Percentiles rank a stretch among this genome's conserved stretches.
phyloP scores from a whole-genome alignment of 2,888 invertebrate genomes.

The Melitaea athalia region DNA sequence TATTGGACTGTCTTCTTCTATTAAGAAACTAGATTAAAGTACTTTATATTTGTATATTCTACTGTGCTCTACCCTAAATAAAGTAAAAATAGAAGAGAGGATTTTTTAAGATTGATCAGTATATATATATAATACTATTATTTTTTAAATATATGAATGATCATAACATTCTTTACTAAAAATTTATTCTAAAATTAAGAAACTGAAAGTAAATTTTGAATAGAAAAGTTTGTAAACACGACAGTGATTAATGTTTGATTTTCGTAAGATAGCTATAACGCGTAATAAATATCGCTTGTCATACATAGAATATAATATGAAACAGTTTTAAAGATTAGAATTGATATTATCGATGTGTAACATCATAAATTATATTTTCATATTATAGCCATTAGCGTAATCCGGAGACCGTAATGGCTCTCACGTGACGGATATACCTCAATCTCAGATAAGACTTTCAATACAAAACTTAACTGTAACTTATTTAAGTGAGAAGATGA shows the following conservation, averaged over 20 bases:
- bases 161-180: too few relatives aligned
- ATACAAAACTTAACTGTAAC: constrained; percentile 72
- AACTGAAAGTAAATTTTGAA: too few relatives aligned
- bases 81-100: too few relatives aligned
- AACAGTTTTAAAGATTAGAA: constrained; percentile 54
- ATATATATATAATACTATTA: too few relatives aligned
- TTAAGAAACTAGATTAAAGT: too few relatives aligned
- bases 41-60: too few relatives aligned
- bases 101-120: too few relatives aligned
- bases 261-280: not conserved
- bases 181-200: too few relatives aligned
- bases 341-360: constrained; percentile 63
- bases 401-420: constrained; percentile 70
- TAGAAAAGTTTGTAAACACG: not conserved
- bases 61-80: too few relatives aligned
- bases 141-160: too few relatives aligned
- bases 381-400: constrained; percentile 72
- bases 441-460: constrained; percentile 71
- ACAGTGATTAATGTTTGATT: not conserved
- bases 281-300: not conserved
- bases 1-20: too few relatives aligned
- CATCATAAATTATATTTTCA: constrained; percentile 75
- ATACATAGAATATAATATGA: constrained; percentile 1
- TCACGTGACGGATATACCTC: constrained; percentile 68
- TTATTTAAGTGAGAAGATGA: constrained; percentile 54